Evolutionary conservation across 2,888 invertebrate species (phyloP).

Genomic region (Maniola hyperantus): DNA sequence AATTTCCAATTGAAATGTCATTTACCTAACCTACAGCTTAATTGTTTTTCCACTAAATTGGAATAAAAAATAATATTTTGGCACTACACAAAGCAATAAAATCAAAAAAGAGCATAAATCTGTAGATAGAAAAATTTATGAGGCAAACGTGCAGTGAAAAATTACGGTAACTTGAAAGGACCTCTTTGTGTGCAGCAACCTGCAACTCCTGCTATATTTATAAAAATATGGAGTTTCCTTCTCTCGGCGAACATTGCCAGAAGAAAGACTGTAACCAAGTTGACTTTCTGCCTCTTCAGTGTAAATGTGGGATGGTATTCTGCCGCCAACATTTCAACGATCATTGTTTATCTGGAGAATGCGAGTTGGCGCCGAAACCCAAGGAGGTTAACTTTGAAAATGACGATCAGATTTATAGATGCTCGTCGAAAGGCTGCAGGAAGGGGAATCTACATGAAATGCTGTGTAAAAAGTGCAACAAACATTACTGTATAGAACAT

Average conservation of each 20-base stretch:
- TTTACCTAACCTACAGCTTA: no score
- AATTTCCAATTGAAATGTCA: no score
- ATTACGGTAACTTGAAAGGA: background rate
- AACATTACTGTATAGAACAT: conserved; percentile 88
- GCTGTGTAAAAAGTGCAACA: conserved; percentile 84
- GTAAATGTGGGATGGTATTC: conserved; percentile 84
- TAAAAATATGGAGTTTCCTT: conserved; percentile 86
- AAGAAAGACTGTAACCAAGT: conserved; percentile 84
- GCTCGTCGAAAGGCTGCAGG: conserved; percentile 82
- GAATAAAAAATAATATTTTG: no score
- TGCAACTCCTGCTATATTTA: no score
- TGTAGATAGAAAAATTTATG: no score
- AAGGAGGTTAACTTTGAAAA: conserved; percentile 64
- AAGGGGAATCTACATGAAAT: conserved; percentile 85
- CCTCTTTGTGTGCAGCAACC: background rate
- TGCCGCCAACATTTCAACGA: conserved; percentile 86
- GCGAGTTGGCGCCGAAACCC: conserved; percentile 67
- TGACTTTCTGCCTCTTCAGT: conserved; percentile 88
- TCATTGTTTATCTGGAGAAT: conserved; percentile 80
- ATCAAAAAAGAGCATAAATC: no score
- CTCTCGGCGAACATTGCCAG: conserved; percentile 86
- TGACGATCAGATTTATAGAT: conserved; percentile 75
- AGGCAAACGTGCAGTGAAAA: background rate
- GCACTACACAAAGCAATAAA: no score
- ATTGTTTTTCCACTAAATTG: no score